Conservation (phyloP, 1,140 invertebrate species). For the Drosophila kohkoa region DNA sequence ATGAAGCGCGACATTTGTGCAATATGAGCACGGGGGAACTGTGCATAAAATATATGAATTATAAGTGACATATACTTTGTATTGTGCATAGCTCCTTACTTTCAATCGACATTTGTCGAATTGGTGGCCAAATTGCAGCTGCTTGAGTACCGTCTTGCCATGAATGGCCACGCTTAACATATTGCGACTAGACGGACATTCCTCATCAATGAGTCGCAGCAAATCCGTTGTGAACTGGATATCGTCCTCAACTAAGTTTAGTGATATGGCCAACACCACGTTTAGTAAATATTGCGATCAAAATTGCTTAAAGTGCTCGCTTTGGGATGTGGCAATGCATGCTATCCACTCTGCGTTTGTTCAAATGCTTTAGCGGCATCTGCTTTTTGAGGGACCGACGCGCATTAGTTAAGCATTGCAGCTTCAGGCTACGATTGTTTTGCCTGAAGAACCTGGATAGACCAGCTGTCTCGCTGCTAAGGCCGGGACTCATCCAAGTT, state of each 20-base stretch:
- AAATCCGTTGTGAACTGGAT: conserved; percentile 85
- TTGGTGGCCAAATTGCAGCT: conserved; percentile 49
- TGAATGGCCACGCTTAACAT: conserved; percentile 84
- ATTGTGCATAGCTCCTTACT: conserved; percentile 26
- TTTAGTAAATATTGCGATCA: conserved; percentile 66
- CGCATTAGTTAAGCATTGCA: conserved; percentile 63
- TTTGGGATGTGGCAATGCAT: conserved; percentile 70
- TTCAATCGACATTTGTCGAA: conserved; percentile 50
- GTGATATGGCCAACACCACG: conserved; percentile 85
- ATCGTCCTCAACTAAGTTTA: conserved; percentile 86
- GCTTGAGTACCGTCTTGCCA: conserved; percentile 77
- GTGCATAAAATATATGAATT: not conserved
- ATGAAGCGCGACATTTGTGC: conserved; percentile 61
- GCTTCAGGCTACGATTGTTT: conserved; percentile 10
- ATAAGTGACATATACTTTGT: not conserved
- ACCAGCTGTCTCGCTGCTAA: not conserved
- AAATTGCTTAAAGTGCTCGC: conserved; percentile 27
- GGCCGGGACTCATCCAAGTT: not conserved
- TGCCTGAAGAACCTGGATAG: not conserved
- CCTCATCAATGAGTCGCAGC: conserved; percentile 83
- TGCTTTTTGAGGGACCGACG: conserved; percentile 61
- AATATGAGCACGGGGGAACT: conserved; percentile 38
- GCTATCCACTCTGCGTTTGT: conserved; percentile 65
- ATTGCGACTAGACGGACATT: conserved; percentile 86
- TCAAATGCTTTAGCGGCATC: conserved; percentile 71